Evolutionary conservation across 2,888 invertebrate species (phyloP).

Genomic region (Acrobasis repandana): DNA sequence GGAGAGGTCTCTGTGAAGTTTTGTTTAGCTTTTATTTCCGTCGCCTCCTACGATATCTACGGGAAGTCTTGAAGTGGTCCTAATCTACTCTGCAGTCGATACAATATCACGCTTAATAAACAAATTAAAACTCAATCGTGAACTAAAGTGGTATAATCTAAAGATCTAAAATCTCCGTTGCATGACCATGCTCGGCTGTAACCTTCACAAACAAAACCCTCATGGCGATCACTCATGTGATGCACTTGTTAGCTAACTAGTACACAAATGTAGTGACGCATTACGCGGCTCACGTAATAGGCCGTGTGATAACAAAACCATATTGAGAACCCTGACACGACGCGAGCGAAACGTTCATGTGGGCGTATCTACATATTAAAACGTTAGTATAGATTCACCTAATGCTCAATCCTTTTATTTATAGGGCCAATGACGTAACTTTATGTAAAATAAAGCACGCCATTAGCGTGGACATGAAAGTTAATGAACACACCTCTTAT

Average conservation of each 20-base stretch:
- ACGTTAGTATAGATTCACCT: conserved; percentile 26
- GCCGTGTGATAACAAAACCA: conserved; percentile 44
- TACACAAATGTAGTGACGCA: conserved; percentile 37
- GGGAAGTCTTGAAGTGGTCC: no score
- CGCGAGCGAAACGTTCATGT: conserved; percentile 27
- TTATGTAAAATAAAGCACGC: conserved; percentile 19
- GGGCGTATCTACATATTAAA: conserved; percentile 29
- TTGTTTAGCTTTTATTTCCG: no score
- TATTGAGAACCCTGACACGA: conserved; percentile 39
- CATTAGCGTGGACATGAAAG: conserved; percentile 17
- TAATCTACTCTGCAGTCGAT: no score
- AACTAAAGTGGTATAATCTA: no score
- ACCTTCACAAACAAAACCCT: conserved; percentile 43
- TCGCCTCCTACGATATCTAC: no score
- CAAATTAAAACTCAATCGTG: no score
- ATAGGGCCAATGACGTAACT: conserved; percentile 18
- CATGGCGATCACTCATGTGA: conserved; percentile 30
- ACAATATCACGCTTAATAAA: no score
- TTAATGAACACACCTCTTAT: conserved; percentile 15
- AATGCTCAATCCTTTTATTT: conserved; percentile 15
- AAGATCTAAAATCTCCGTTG: no score
- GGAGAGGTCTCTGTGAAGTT: no score
- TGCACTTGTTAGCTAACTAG: conserved; percentile 32
- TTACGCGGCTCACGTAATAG: conserved; percentile 55
- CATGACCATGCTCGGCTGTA: conserved; percentile 34